Evolutionary conservation across 2,113 vertebrate genomes (phyloP).

Genomic region (Camarhynchus parvulus): DNA sequence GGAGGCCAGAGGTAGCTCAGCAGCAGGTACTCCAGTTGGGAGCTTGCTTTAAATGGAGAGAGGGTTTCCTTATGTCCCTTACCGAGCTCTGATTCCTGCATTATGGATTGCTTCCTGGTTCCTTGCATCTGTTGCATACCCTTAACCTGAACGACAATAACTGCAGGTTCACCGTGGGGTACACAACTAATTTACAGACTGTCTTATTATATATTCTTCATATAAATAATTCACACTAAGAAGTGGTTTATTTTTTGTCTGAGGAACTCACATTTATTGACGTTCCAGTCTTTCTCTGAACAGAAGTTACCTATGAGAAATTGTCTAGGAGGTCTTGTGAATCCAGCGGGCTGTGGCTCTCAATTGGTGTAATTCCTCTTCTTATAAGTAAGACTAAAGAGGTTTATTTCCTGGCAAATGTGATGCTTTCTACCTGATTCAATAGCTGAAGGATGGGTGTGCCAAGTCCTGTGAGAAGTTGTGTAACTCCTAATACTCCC

Average conservation of each 20-base stretch:
- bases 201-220: background rate
- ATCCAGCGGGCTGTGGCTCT: background rate
- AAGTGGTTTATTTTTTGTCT: background rate
- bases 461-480: background rate
- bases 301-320: background rate
- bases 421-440: background rate
- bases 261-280: background rate
- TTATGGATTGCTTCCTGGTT: background rate
- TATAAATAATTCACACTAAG: background rate
- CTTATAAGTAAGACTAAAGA: background rate
- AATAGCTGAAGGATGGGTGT: background rate
- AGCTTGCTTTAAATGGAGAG: background rate
- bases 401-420: background rate
- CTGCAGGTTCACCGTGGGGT: background rate
- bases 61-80: background rate
- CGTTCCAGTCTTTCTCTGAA: background rate
- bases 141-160: background rate
- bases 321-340: background rate
- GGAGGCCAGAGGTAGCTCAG: background rate
- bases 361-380: background rate
- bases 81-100: background rate
- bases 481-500: background rate
- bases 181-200: background rate
- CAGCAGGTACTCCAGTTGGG: background rate
- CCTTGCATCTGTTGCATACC: background rate